Conservation (phyloP, 2,888 invertebrate species). For the Synergus gifuensis region DNA sequence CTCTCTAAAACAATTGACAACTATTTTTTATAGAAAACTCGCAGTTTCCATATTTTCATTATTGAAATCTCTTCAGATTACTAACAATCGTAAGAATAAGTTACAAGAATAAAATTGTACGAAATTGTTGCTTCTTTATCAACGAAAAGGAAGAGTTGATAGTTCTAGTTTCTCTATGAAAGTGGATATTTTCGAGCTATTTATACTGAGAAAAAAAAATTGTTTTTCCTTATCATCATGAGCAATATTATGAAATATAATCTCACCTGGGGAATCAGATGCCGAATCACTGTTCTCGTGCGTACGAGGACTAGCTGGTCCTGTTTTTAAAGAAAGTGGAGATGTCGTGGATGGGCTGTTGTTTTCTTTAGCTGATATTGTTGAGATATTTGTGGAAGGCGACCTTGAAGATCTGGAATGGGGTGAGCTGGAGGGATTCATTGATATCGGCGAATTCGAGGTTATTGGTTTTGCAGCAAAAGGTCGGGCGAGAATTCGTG, state of each 20-base stretch:
- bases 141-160: too few relatives aligned
- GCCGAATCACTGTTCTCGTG: conserved; percentile 65
- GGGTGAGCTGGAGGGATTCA: conserved; percentile 60
- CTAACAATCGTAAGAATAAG: too few relatives aligned
- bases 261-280: conserved; percentile 66
- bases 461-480: conserved; percentile 49
- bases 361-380: conserved; percentile 58
- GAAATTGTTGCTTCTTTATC: too few relatives aligned
- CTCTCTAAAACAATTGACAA: too few relatives aligned
- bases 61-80: too few relatives aligned
- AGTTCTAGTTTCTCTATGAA: too few relatives aligned
- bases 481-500: conserved; percentile 53
- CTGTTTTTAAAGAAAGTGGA: conserved; percentile 61
- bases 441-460: conserved; percentile 59
- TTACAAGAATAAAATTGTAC: too few relatives aligned
- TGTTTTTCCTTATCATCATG: too few relatives aligned
- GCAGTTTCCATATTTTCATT: too few relatives aligned
- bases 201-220: too few relatives aligned
- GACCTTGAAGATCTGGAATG: conserved; percentile 60
- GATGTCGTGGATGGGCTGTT: conserved; percentile 58
- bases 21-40: too few relatives aligned
- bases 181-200: too few relatives aligned
- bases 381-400: conserved; percentile 57
- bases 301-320: conserved; percentile 62
- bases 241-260: neutral